These are phyloP conservation scores for Phasianus colchicus DNA, from an alignment of 2,113 vertebrate genomes.

Conservation along the genomic window DNA sequence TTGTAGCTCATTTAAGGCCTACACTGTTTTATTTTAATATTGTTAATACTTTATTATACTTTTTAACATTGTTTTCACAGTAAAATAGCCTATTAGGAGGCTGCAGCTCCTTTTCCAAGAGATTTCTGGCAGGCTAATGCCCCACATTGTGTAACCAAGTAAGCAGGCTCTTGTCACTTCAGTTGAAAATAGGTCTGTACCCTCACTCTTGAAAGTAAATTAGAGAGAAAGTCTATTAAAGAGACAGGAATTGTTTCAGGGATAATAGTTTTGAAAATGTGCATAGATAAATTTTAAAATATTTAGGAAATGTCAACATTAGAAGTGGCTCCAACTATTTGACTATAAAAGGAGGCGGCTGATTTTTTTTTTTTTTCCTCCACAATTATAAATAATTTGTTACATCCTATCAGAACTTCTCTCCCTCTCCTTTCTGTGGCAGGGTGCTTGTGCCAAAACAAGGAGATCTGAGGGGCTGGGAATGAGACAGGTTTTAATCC, in stretches of 20 bases:
- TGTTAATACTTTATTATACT: constrained; percentile 74
- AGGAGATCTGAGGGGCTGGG: constrained; percentile 40
- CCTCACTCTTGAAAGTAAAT: constrained; percentile 69
- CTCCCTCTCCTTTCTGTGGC: constrained; percentile 29
- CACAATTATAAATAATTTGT: constrained; percentile 63
- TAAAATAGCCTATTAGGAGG: constrained; percentile 37
- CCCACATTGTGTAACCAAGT: constrained; percentile 5
- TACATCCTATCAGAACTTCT: constrained; percentile 58
- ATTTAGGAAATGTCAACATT: constrained; percentile 57
- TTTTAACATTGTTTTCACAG: constrained; percentile 60
- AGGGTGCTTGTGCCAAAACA: constrained; percentile 59
- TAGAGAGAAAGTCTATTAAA: constrained; percentile 55
- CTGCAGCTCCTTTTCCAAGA: constrained; percentile 31
- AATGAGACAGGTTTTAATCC: background rate
- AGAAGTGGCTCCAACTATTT: constrained; percentile 32
- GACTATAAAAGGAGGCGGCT: constrained; percentile 58
- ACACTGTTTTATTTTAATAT: constrained; percentile 64
- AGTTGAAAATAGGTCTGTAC: constrained; percentile 27
- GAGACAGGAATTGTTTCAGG: constrained; percentile 40
- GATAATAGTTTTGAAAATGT: constrained; percentile 62
- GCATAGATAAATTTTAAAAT: constrained; percentile 69
- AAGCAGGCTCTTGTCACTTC: background rate
- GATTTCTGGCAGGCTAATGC: constrained; percentile 39
- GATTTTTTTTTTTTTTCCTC: background rate
- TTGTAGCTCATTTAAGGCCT: constrained; percentile 67